Percentiles rank a stretch among this genome's conserved stretches.
phyloP scores from a whole-genome alignment of 2,888 invertebrate species.

The Dryobotodes eremita region DNA sequence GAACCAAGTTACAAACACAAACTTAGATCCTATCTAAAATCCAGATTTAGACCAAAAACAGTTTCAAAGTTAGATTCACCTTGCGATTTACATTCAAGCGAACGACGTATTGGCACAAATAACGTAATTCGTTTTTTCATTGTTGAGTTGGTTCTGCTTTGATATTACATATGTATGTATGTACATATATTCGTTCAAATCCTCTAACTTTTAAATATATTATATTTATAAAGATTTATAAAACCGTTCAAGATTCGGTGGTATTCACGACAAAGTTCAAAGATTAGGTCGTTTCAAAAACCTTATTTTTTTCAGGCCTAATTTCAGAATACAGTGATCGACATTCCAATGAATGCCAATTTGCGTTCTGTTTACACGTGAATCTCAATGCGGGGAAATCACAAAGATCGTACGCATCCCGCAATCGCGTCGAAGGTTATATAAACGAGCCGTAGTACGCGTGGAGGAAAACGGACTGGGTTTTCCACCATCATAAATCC shows the following conservation, averaged over 20 bases:
- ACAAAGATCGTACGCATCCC: background rate
- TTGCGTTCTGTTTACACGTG: background rate
- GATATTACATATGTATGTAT: background rate
- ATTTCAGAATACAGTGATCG: background rate
- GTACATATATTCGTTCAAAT: background rate
- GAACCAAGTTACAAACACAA: constrained; percentile 49
- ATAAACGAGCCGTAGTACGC: constrained; percentile 10
- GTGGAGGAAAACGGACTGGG: constrained; percentile 33
- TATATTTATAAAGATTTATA: background rate
- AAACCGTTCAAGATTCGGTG: background rate
- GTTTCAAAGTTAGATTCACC: constrained; percentile 50
- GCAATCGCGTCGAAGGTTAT: background rate
- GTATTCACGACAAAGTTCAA: background rate
- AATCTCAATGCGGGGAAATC: background rate
- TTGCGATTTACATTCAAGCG: constrained; percentile 32
- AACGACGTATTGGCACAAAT: constrained; percentile 22
- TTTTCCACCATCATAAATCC: constrained; percentile 67
- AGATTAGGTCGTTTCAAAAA: background rate
- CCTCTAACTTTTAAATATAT: background rate
- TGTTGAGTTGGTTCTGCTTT: background rate
- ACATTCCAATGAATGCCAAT: background rate
- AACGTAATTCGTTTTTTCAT: constrained; percentile 1
- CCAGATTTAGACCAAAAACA: constrained; percentile 59
- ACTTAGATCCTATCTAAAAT: constrained; percentile 57
- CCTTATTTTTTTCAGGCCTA: background rate